A percentile compares a stretch with the other conserved stretches of the same genome.
Evolutionary conservation across 2,888 invertebrate species (phyloP).

Genomic region (Nematopogon swammerdamellus): DNA sequence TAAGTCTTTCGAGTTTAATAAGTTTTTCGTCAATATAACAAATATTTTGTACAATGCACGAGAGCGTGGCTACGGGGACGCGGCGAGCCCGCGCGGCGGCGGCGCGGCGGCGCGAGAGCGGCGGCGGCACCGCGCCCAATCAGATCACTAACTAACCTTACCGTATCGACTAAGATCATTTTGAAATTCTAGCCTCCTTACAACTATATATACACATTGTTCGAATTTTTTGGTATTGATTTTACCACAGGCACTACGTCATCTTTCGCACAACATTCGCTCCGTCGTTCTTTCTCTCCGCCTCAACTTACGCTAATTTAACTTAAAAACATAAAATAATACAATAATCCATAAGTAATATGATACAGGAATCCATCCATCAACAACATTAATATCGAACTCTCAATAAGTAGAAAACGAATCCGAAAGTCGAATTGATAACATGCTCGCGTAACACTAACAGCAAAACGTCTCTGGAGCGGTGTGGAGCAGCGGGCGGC

Average conservation of each 20-base stretch:
- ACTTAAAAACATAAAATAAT: slow-evolving; percentile 50
- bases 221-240: slow-evolving; percentile 56
- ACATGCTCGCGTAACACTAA: slow-evolving; percentile 40
- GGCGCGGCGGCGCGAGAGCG: slow-evolving; percentile 46
- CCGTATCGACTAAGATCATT: slow-evolving; percentile 40
- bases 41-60: slow-evolving; percentile 56
- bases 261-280: slow-evolving; percentile 32
- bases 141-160: slow-evolving; percentile 46
- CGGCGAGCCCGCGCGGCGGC: slow-evolving; percentile 43
- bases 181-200: slow-evolving; percentile 34
- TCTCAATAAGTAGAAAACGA: slow-evolving; percentile 21
- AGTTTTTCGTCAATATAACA: slow-evolving; percentile 51
- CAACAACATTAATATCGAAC: slow-evolving; percentile 50
- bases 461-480: slow-evolving; percentile 10
- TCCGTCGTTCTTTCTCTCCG: slow-evolving; percentile 30
- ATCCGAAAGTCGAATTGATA: slow-evolving; percentile 17
- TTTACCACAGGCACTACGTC: slow-evolving; percentile 46
- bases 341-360: slow-evolving; percentile 44
- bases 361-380: slow-evolving; percentile 43
- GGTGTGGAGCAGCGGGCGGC: neutral
- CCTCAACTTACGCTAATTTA: slow-evolving; percentile 45
- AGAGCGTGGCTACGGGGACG: slow-evolving; percentile 37
- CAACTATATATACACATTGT: slow-evolving; percentile 54
- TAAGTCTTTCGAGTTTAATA: slow-evolving; percentile 51
- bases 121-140: slow-evolving; percentile 38